Conservation (phyloP, 2,888 invertebrate genomes). For the Eristalinus aeneus region DNA sequence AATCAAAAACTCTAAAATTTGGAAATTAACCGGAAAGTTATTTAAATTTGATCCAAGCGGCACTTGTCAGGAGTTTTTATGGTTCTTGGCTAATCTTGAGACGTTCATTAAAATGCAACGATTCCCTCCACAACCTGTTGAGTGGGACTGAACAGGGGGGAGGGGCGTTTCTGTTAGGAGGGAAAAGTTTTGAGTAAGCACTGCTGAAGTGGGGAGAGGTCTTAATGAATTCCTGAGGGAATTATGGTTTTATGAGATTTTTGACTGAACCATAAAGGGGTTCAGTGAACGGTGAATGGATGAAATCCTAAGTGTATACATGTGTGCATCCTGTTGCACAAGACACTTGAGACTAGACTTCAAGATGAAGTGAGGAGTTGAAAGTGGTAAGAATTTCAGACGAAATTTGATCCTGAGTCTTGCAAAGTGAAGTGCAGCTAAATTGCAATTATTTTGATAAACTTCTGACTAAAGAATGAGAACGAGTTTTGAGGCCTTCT, state of each 20-base stretch:
- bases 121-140: neutral
- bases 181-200: neutral
- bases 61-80: neutral
- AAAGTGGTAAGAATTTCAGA: too few species aligned
- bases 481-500: too few species aligned
- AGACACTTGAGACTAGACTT: too few species aligned
- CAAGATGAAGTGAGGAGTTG: too few species aligned
- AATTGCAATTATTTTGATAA: too few species aligned
- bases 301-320: too few species aligned
- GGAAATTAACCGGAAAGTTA: constrained; percentile 38
- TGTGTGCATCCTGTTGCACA: too few species aligned
- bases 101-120: constrained; percentile 20
- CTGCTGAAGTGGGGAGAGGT: neutral
- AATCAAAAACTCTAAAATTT: neutral
- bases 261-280: neutral
- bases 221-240: neutral
- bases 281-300: neutral
- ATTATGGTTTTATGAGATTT: neutral
- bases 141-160: neutral
- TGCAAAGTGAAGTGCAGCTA: too few species aligned
- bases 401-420: too few species aligned
- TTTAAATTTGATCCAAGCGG: constrained; percentile 34
- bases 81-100: constrained; percentile 21
- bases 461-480: too few species aligned
- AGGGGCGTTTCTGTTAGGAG: too few species aligned